phyloP scores from a whole-genome alignment of 2,888 invertebrate species.

The Oscheius sp. region DNA sequence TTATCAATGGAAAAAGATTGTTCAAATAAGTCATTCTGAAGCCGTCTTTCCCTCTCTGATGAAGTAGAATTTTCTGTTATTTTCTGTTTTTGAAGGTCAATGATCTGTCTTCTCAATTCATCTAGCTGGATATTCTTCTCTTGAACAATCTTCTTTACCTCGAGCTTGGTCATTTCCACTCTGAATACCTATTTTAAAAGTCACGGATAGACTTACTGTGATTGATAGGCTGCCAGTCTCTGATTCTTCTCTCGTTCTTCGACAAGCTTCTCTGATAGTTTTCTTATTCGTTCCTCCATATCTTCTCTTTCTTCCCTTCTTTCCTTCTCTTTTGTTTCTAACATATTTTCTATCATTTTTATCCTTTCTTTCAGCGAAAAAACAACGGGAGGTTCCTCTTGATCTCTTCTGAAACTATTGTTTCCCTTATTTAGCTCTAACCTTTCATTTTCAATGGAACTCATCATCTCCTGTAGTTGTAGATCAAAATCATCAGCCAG shows the following conservation, averaged over 20 bases:
- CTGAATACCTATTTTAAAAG: not conserved
- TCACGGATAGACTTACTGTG: not conserved
- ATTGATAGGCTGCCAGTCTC: not conserved
- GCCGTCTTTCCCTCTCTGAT: constrained; percentile 13
- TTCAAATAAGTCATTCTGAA: constrained; percentile 8
- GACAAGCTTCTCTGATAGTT: constrained; percentile 1
- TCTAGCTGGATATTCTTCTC: constrained; percentile 23
- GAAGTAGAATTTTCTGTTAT: not conserved
- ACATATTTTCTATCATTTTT: constrained; percentile 7
- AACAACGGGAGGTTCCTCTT: not conserved
- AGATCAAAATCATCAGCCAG: constrained; percentile 20
- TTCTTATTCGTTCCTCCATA: not conserved
- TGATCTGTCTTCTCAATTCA: constrained; percentile 15
- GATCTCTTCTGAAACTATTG: not conserved
- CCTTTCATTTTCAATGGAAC: not conserved
- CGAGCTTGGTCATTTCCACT: constrained; percentile 3
- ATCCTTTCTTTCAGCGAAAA: constrained; percentile 2
- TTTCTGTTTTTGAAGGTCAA: not conserved
- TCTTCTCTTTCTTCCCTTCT: not conserved
- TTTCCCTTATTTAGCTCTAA: not conserved
- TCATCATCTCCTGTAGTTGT: constrained; percentile 22
- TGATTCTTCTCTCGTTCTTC: constrained; percentile 11
- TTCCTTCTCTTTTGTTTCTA: not conserved
- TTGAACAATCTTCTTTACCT: not conserved
- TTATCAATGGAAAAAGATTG: constrained; percentile 24